Evolutionary conservation across 2,888 invertebrate species (phyloP).

Genomic region (Nasonovia ribisnigri): DNA sequence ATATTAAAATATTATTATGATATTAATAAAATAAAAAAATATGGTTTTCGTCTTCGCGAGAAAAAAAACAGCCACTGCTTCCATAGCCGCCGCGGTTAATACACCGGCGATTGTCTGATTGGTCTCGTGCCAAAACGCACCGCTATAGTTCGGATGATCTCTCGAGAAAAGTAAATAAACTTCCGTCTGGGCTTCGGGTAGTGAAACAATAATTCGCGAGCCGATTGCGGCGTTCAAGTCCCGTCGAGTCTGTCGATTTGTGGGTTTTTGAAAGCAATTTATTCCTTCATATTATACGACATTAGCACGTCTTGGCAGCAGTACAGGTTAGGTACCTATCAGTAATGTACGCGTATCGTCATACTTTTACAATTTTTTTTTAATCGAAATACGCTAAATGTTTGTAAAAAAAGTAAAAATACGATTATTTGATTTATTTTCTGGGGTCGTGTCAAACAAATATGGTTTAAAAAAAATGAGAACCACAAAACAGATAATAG

Average conservation of each 20-base stretch:
- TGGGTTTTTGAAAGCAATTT: background rate
- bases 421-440: background rate
- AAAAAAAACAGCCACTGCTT: conserved; percentile 18
- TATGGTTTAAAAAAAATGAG: background rate
- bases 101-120: conserved; percentile 39
- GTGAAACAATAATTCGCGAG: conserved; percentile 33
- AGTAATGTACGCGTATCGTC: background rate
- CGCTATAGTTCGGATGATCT: conserved; percentile 13
- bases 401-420: background rate
- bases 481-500: background rate
- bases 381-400: background rate
- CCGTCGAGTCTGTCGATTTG: background rate
- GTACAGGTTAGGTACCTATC: background rate
- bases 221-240: background rate
- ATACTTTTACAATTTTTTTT: background rate
- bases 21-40: background rate
- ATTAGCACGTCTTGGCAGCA: background rate
- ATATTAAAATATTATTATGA: background rate
- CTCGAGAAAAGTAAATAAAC: conserved; percentile 53
- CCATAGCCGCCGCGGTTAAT: background rate
- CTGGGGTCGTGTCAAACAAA: background rate
- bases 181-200: background rate
- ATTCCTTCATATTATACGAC: background rate
- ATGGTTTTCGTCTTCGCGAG: background rate
- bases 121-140: conserved; percentile 42